These are phyloP conservation scores for Bradypus variegatus DNA, from an alignment of 2,797 vertebrate genomes.

Conservation along the genomic window DNA sequence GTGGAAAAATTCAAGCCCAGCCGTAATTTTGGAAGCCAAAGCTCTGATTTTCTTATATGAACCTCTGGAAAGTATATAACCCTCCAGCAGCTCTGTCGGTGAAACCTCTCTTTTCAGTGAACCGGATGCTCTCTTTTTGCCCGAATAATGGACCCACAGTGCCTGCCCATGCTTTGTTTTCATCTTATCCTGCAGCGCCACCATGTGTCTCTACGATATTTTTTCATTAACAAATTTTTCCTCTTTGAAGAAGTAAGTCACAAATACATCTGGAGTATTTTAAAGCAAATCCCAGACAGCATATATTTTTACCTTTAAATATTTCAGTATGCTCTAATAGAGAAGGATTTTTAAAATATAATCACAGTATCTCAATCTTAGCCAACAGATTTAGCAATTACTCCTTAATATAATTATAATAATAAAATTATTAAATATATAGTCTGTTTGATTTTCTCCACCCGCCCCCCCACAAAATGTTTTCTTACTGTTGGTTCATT, in stretches of 20 bases:
- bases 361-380: neutral
- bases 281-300: neutral
- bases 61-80: neutral
- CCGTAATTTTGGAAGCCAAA: neutral
- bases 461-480: neutral
- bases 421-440: neutral
- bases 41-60: neutral
- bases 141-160: neutral
- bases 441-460: neutral
- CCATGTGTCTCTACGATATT: constrained; percentile 49
- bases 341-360: neutral
- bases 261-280: neutral
- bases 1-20: neutral
- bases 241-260: neutral
- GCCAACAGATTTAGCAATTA: neutral
- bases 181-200: constrained; percentile 65
- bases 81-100: neutral
- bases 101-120: neutral
- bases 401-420: neutral
- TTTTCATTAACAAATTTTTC: neutral
- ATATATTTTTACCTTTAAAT: neutral
- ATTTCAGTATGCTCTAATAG: neutral
- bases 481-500: neutral
- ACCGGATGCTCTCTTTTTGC: neutral
- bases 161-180: neutral